A percentile compares a stretch with the other conserved stretches of the same genome.
Evolutionary conservation across 2,888 invertebrate genomes (phyloP).

Genomic region (Dione juno): DNA sequence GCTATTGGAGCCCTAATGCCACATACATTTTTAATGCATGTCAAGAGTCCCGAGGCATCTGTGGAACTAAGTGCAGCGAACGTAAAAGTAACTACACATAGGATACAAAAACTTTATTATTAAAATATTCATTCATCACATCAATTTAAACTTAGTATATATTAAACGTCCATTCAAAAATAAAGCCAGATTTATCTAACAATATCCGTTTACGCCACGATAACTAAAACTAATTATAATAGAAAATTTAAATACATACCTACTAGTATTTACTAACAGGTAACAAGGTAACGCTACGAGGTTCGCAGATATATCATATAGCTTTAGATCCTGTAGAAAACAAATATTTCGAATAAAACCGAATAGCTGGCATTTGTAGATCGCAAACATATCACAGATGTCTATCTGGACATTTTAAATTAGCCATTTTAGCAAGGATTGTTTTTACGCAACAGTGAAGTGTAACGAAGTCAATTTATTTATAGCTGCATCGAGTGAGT

Average conservation of each 20-base stretch:
- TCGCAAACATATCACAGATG: conserved; percentile 33
- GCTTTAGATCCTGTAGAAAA: conserved; percentile 4
- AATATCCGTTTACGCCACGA: too few species aligned
- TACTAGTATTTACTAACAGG: too few species aligned
- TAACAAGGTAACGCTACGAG: too few species aligned
- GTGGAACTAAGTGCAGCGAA: conserved; percentile 55
- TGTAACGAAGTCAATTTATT: conserved; percentile 40
- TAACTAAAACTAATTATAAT: too few species aligned
- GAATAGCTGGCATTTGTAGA: conserved; percentile 38
- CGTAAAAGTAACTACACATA: conserved; percentile 20
- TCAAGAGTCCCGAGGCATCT: conserved; percentile 69
- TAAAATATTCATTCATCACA: not conserved
- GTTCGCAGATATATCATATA: not conserved
- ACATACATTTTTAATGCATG: conserved; percentile 79
- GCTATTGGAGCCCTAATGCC: conserved; percentile 73
- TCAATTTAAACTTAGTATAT: not conserved
- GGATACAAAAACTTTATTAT: conserved; percentile 1
- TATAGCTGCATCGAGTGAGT: conserved; percentile 38
- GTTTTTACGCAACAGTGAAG: conserved; percentile 38
- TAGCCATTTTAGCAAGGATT: conserved; percentile 40
- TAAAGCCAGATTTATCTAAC: too few species aligned
- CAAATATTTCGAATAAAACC: conserved; percentile 15
- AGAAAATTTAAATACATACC: too few species aligned
- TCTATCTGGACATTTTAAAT: conserved; percentile 40
- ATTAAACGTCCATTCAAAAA: too few species aligned